Percentiles rank a stretch among this genome's conserved stretches.
These are phyloP conservation scores for Pomacea maculata DNA, from an alignment of 1,140 invertebrate genomes.

Conservation along the genomic window DNA sequence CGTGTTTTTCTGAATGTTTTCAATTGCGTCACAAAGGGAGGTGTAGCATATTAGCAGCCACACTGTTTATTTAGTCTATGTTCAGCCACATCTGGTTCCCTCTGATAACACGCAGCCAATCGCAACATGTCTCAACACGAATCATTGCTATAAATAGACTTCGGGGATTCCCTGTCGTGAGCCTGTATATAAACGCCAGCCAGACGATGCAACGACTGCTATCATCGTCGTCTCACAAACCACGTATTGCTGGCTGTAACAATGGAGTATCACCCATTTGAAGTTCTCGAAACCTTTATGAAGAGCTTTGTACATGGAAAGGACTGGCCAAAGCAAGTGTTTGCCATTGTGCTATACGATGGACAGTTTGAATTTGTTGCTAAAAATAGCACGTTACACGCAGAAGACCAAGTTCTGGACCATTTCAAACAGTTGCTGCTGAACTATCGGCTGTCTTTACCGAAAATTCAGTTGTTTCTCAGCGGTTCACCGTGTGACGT, in stretches of 20 bases:
- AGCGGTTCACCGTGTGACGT: neutral
- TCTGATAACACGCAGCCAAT: neutral
- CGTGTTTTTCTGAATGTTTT: too few species aligned
- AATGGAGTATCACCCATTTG: neutral
- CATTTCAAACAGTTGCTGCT: neutral
- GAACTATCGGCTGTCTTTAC: neutral
- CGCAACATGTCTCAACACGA: neutral
- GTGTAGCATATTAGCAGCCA: too few species aligned
- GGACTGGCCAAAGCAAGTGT: neutral
- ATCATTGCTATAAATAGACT: neutral
- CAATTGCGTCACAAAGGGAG: too few species aligned
- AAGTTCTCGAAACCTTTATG: neutral
- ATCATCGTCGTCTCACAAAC: neutral
- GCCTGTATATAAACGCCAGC: neutral
- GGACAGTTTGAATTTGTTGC: neutral
- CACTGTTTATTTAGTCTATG: too few species aligned
- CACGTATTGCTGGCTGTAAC: neutral
- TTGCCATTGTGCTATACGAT: neutral
- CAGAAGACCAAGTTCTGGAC: neutral
- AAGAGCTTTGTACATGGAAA: neutral
- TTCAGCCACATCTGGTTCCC: neutral
- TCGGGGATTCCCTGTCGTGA: neutral
- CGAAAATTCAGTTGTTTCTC: neutral
- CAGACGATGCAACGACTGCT: neutral
- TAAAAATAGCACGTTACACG: neutral